A percentile compares a stretch with the other conserved stretches of the same genome.
phyloP scores from a whole-genome alignment of 2,888 invertebrate species.

The Apodemia zela region DNA sequence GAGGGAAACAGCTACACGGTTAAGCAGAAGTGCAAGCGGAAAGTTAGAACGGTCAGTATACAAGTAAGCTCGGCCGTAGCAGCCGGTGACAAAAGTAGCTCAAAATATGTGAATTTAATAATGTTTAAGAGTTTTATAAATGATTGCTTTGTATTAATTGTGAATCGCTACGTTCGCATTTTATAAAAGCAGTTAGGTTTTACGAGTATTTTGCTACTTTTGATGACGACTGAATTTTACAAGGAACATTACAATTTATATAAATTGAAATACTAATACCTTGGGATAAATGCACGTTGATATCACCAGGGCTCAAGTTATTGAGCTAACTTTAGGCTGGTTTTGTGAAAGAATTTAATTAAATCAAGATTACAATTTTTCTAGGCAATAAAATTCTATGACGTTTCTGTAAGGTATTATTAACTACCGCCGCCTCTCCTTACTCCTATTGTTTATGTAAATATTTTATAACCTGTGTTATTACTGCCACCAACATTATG shows the following conservation, averaged over 20 bases:
- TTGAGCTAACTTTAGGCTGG: no score
- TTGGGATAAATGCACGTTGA: no score
- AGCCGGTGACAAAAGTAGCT: conserved; percentile 20
- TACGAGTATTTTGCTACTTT: conserved; percentile 7
- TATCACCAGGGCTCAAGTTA: no score
- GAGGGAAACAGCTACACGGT: conserved; percentile 77
- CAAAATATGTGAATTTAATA: conserved; percentile 7
- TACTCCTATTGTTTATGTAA: no score
- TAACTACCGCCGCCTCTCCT: no score
- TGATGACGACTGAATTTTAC: conserved; percentile 14
- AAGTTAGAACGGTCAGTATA: conserved; percentile 63
- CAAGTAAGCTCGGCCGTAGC: conserved; percentile 26
- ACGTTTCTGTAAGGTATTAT: no score
- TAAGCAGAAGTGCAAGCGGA: conserved; percentile 74
- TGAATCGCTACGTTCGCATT: neutral
- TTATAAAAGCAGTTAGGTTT: neutral
- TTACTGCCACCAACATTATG: no score
- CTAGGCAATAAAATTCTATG: no score
- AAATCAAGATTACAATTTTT: no score
- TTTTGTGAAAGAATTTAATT: no score
- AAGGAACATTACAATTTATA: neutral
- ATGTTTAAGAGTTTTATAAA: conserved; percentile 1
- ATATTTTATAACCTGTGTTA: no score
- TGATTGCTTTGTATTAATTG: conserved; percentile 5
- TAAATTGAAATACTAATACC: no score